Conservation (phyloP, 2,797 vertebrate genomes). For the Pteropus rufus region DNA sequence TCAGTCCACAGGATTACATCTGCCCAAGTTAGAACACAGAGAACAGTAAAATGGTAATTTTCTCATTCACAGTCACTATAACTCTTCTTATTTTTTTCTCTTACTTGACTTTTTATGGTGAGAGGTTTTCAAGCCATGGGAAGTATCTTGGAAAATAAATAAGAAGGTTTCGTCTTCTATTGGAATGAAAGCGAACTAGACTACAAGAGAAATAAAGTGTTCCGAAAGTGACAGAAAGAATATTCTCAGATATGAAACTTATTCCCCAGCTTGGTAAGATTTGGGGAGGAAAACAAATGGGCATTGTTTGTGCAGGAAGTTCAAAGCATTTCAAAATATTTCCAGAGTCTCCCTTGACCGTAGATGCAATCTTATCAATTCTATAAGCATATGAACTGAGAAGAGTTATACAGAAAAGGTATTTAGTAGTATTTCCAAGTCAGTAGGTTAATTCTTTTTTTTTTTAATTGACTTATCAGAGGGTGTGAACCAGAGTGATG, state of each 20-base stretch:
- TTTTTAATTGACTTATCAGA: neutral
- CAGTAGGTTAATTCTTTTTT: neutral
- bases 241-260: neutral
- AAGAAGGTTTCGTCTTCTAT: neutral
- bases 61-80: neutral
- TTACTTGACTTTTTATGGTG: slow-evolving; percentile 1
- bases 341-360: neutral
- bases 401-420: neutral
- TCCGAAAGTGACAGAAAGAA: neutral
- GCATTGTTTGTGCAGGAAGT: neutral
- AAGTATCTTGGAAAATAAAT: slow-evolving; percentile 42
- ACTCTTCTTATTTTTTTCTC: neutral
- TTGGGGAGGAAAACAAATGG: neutral
- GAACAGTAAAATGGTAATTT: neutral
- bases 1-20: neutral
- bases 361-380: neutral
- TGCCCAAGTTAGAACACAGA: neutral
- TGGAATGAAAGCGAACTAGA: slow-evolving; percentile 2
- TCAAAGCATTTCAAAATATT: neutral
- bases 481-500: neutral
- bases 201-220: neutral
- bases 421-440: neutral
- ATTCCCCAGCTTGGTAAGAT: neutral
- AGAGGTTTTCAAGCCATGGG: neutral
- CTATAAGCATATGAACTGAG: neutral